These are phyloP conservation scores for Marisa cornuarietis DNA, from an alignment of 1,140 invertebrate genomes.

Conservation along the genomic window DNA sequence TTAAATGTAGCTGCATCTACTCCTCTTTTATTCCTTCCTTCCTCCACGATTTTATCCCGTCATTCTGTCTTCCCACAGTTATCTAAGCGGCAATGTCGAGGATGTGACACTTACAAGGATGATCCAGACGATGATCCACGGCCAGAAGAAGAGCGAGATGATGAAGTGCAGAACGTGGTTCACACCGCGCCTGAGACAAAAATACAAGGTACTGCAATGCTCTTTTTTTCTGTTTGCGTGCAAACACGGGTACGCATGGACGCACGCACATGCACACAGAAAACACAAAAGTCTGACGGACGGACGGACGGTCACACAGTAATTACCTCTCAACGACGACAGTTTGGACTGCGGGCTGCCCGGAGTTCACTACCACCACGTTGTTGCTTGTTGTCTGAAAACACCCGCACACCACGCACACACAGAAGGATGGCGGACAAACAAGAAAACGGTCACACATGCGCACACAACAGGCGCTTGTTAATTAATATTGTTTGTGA, in stretches of 20 bases:
- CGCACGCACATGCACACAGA: not conserved
- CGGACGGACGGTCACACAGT: not conserved
- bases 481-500: too few species aligned
- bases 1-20: too few species aligned
- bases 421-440: not conserved
- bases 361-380: not conserved
- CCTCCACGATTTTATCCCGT: too few species aligned
- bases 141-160: constrained; percentile 1
- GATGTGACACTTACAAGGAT: not conserved
- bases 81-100: too few species aligned
- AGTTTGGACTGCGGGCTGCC: not conserved
- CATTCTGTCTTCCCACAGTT: too few species aligned
- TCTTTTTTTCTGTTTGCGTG: not conserved
- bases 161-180: constrained; percentile 1
- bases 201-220: too few species aligned
- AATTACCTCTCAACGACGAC: not conserved
- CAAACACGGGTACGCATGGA: not conserved
- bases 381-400: not conserved
- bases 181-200: not conserved
- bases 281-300: not conserved
- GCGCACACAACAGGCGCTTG: too few species aligned
- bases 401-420: not conserved
- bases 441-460: too few species aligned
- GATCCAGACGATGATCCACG: constrained; percentile 20
- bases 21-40: too few species aligned